phyloP scores from a whole-genome alignment of 2,113 vertebrate species.

The Colistium nudipinnis region DNA sequence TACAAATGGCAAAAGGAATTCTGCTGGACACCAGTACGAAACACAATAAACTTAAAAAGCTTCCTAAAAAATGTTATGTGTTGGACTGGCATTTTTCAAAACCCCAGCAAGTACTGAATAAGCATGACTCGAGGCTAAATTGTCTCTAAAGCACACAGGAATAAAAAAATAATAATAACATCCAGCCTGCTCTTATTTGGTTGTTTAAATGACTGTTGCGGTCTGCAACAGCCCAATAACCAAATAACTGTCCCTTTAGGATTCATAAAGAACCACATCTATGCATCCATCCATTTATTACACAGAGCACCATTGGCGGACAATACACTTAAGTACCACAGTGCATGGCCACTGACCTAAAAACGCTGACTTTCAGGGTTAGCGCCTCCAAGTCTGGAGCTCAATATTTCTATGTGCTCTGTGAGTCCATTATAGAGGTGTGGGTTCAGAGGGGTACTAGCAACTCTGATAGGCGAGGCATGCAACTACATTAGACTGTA shows the following conservation, averaged over 20 bases:
- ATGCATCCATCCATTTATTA: constrained; percentile 35
- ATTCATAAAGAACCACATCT: not conserved
- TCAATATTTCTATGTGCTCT: constrained; percentile 45
- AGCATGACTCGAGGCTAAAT: constrained; percentile 4
- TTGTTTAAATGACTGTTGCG: constrained; percentile 19
- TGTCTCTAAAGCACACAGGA: not conserved
- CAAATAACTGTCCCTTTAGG: constrained; percentile 34
- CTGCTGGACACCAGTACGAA: not conserved
- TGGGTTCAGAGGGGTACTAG: constrained; percentile 47
- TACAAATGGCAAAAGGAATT: not conserved
- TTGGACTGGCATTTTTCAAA: not conserved
- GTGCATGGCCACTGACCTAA: constrained; percentile 54
- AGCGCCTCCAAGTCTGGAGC: constrained; percentile 41
- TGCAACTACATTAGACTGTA: constrained; percentile 46
- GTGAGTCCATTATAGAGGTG: constrained; percentile 66
- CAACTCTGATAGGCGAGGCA: constrained; percentile 43
- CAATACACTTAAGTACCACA: constrained; percentile 31
- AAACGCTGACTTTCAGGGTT: constrained; percentile 66
- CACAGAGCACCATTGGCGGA: constrained; percentile 49
- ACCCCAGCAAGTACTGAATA: constrained; percentile 7
- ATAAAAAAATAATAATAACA: not conserved
- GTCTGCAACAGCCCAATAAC: constrained; percentile 26
- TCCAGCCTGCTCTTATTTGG: constrained; percentile 16
- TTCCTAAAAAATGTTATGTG: not conserved
- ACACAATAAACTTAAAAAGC: not conserved